Base-by-base conservation (phyloP, 2,888 invertebrate species). In the Oxystoma pomonae region DNA sequence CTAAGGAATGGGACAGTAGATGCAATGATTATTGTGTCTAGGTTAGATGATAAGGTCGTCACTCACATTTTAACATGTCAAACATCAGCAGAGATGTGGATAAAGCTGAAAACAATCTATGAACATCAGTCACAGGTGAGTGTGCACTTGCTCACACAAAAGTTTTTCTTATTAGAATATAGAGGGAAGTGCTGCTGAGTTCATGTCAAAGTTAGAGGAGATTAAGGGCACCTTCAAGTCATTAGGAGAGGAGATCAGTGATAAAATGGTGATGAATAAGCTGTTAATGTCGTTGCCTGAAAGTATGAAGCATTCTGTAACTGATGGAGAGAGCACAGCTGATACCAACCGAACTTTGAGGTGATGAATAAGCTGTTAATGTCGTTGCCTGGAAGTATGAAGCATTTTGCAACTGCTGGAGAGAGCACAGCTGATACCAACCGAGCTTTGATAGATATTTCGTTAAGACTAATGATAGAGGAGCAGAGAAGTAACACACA, bases 261-360 rank as follows among this genome's bases (percentile, higher is more conserved):
- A 69, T 19, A 68, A 68, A 51, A 69, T 72, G 67, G 57, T 68
- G 1, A 68, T 68, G 20, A 68, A 70, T 16, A 70, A 71, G 61
- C 62, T 66, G 16, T 20, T 69, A 12, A 69, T 69, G 67, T 62
- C 67, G 16, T 55, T 68, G n/a, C 68, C 70, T 21, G 67, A 69
- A 49, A 59, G 57, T 20, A 58, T 62, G 17, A 70, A 68, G 51
- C 64, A 70, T 55, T 70, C 70, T 58, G 52, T 61, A 16, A 62
- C 67, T 1, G 69, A 68, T 16, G 72, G 73, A 72, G 71, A 73
- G 60, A 68, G 69, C 9, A 71, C 68, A n/a, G 58, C 61, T 5
- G 60, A 57, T 20, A 61, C 63, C 1, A 63, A 72, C 9, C 67
- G 69, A 64, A 73, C 65, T 1, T 22, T 74, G 20, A 69, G n/a